These are phyloP conservation scores for Latheticus oryzae DNA, from an alignment of 2,888 invertebrate species.

Conservation along the genomic window DNA sequence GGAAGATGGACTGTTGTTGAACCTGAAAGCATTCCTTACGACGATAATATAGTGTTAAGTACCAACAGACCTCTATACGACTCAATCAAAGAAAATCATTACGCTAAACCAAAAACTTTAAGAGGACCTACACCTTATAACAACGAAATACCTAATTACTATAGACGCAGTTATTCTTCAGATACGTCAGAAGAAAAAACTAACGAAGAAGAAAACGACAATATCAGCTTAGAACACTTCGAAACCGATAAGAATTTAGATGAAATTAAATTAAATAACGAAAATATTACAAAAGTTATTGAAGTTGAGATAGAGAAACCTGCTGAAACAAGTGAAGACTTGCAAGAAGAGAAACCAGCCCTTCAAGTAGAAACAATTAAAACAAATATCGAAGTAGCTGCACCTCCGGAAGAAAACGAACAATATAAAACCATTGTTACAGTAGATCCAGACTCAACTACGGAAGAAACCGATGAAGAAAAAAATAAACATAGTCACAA, in stretches of 20 bases:
- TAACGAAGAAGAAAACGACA: conserved; percentile 39
- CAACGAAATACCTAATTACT: conserved; percentile 46
- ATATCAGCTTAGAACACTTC: conserved; percentile 46
- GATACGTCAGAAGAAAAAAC: conserved; percentile 37
- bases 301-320: conserved; percentile 19
- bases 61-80: conserved; percentile 58
- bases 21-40: conserved; percentile 60
- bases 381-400: conserved; percentile 47
- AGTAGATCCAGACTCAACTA: conserved; percentile 52
- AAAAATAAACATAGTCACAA: conserved; percentile 62
- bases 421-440: conserved; percentile 61
- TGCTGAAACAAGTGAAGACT: conserved; percentile 1
- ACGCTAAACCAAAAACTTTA: conserved; percentile 59
- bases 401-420: conserved; percentile 49
- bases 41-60: conserved; percentile 62
- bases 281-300: conserved; percentile 51
- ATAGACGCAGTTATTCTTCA: conserved; percentile 46
- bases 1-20: conserved; percentile 47
- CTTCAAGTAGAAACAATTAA: conserved; percentile 19
- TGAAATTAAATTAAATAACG: conserved; percentile 57
- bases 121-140: conserved; percentile 58
- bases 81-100: conserved; percentile 46
- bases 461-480: conserved; percentile 46
- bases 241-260: conserved; percentile 59
- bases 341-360: conserved; percentile 16